Percentiles rank a stretch among this genome's conserved stretches.
Conservation (phyloP, 2,113 vertebrate genomes). For the Melanocharis versteri region DNA sequence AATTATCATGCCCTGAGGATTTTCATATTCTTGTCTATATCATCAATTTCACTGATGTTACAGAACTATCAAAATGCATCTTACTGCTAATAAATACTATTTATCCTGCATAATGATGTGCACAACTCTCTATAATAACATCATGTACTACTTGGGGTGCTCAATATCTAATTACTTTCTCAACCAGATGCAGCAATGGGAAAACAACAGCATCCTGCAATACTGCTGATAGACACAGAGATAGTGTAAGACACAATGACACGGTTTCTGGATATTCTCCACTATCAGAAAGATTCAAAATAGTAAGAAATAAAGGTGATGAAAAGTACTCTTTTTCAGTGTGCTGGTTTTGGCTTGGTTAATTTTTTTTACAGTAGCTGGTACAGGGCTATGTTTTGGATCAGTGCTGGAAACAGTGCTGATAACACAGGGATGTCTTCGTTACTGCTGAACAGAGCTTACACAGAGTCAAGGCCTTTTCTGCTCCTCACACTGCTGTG, state of each 20-base stretch:
- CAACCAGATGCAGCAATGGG: neutral
- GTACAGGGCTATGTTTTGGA: neutral
- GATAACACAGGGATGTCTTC: neutral
- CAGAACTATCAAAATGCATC: neutral
- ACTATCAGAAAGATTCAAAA: neutral
- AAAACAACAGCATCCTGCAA: neutral
- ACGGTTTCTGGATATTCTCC: neutral
- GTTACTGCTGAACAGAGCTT: neutral
- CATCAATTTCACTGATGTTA: neutral
- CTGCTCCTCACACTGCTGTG: neutral
- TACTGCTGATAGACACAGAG: neutral
- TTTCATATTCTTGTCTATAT: neutral
- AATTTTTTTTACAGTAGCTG: neutral
- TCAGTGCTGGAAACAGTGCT: neutral
- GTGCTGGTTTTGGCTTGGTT: neutral
- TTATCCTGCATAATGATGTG: neutral
- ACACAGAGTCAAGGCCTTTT: neutral
- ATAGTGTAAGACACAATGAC: neutral
- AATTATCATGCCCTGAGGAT: neutral
- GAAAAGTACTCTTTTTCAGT: neutral
- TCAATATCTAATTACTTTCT: neutral
- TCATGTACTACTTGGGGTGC: neutral
- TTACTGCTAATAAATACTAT: neutral
- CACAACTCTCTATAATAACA: neutral
- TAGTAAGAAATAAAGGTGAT: neutral